Conservation (phyloP, 2,888 invertebrate genomes). For the Dyspetes luteomarginatus region DNA sequence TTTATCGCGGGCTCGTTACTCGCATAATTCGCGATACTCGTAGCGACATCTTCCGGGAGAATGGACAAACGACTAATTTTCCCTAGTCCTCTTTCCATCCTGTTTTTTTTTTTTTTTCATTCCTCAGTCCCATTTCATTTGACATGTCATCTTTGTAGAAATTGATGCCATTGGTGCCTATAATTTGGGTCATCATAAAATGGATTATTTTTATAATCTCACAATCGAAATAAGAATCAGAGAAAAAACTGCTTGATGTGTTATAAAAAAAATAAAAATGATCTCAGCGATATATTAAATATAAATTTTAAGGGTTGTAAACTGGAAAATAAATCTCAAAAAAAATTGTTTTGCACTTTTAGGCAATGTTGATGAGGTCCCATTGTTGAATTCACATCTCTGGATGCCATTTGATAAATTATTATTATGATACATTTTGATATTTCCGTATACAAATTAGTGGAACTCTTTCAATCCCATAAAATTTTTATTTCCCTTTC, state of each 20-base stretch:
- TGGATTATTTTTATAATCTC: not conserved
- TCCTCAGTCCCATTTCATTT: not conserved
- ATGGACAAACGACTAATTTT: not conserved
- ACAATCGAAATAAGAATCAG: not conserved
- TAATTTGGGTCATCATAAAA: not conserved
- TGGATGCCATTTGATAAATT: no score
- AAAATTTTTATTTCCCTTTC: no score
- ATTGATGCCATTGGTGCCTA: not conserved
- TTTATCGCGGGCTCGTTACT: conserved; percentile 1
- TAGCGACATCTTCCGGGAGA: conserved; percentile 11
- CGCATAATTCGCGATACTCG: not conserved
- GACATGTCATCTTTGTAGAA: not conserved
- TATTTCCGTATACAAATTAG: no score
- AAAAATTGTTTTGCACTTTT: no score
- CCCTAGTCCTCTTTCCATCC: not conserved
- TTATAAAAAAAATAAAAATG: no score
- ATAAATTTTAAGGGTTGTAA: no score
- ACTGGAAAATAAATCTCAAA: no score
- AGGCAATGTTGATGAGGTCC: no score
- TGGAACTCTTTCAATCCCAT: no score
- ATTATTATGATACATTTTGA: no score
- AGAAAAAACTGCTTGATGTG: not conserved
- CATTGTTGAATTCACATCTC: no score
- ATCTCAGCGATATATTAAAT: no score
- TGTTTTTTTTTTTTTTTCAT: not conserved